Evolutionary conservation across 2,888 invertebrate species (phyloP).

Genomic region (Deroplatys truncata): DNA sequence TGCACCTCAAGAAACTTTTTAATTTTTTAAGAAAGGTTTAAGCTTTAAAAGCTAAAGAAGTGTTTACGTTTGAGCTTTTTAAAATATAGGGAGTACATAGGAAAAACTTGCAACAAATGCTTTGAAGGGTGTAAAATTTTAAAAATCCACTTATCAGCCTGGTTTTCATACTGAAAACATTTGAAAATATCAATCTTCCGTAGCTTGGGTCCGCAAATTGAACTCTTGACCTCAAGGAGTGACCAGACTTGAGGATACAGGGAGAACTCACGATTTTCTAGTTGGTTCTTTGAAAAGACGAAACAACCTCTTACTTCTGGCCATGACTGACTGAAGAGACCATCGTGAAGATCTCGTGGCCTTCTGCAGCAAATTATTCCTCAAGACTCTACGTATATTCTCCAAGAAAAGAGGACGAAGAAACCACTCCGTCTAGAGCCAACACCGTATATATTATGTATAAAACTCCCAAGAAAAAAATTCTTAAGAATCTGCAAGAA

Average conservation of each 20-base stretch:
- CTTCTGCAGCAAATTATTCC: neutral
- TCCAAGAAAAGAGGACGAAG: neutral
- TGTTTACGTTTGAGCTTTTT: too few species aligned
- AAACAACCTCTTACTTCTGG: neutral
- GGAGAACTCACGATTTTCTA: neutral
- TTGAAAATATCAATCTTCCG: too few species aligned
- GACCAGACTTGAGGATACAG: neutral
- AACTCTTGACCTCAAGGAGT: neutral
- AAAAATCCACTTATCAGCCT: too few species aligned
- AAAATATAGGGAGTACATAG: too few species aligned
- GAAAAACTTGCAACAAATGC: too few species aligned
- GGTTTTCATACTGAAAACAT: too few species aligned
- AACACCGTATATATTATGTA: slow-evolving; percentile 9
- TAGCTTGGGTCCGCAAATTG: neutral
- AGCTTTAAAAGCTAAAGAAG: too few species aligned
- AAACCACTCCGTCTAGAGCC: neutral
- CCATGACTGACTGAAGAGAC: neutral
- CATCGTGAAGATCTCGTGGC: neutral
- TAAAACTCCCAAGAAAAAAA: neutral
- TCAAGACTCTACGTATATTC: neutral
- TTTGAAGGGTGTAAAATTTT: too few species aligned
- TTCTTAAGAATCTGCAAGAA: slow-evolving; percentile 16
- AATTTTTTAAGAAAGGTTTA: too few species aligned
- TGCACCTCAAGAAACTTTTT: too few species aligned
- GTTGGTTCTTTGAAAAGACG: neutral